phyloP scores from a whole-genome alignment of 53 echinoderm and acorn worm genomes.

The Arbacia lixula region DNA sequence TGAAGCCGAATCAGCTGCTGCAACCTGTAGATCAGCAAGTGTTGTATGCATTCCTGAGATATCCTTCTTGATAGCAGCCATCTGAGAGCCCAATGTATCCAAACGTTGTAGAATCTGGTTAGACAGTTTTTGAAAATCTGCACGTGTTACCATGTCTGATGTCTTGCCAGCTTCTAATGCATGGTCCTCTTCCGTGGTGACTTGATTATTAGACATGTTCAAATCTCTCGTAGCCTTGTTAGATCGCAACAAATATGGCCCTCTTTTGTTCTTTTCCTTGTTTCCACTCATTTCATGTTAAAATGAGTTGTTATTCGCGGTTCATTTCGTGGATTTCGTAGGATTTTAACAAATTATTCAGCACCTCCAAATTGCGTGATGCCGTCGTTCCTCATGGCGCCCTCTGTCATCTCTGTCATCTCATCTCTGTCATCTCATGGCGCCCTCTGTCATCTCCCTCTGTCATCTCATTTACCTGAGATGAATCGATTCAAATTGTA shows the following conservation, averaged over 20 bases:
- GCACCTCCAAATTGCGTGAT: too few relatives aligned
- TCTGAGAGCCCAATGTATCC: conserved; percentile 12
- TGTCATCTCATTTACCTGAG: too few relatives aligned
- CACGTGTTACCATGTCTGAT: conserved; percentile 1
- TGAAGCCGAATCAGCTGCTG: neutral
- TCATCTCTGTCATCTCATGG: too few relatives aligned
- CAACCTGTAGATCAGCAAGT: neutral
- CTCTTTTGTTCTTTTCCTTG: neutral
- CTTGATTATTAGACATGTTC: neutral
- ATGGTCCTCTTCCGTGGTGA: too few relatives aligned
- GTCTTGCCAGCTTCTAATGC: neutral
- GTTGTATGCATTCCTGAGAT: conserved; percentile 5
- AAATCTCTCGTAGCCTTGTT: neutral
- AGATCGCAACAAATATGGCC: neutral
- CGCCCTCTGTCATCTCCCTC: too few relatives aligned
- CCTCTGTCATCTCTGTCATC: too few relatives aligned
- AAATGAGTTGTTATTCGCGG: too few relatives aligned
- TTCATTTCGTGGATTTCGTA: too few relatives aligned
- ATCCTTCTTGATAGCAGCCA: conserved; percentile 15
- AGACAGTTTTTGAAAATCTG: neutral
- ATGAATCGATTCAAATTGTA: too few relatives aligned
- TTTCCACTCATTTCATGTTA: too few relatives aligned
- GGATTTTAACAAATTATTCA: too few relatives aligned
- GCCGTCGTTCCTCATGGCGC: too few relatives aligned
- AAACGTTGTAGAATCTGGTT: conserved; percentile 5